Evolutionary conservation across 2,113 vertebrate species (phyloP).

Genomic region (Myodes glareolus): DNA sequence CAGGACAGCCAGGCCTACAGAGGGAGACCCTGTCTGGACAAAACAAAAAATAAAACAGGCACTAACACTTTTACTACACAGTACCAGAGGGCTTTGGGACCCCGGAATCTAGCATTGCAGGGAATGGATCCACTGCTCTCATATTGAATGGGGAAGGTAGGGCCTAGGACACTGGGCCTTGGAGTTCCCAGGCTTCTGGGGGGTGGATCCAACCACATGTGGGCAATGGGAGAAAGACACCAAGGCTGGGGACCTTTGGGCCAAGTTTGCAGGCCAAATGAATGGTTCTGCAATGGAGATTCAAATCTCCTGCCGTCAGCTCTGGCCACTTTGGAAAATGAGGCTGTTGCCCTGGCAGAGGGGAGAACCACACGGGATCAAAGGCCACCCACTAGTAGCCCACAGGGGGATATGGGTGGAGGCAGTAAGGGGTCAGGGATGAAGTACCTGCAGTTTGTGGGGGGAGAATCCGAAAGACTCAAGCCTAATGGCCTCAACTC

Average conservation of each 20-base stretch:
- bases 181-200: not conserved
- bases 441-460: not conserved
- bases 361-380: constrained; percentile 26
- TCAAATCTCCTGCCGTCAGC: not conserved
- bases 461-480: constrained; percentile 48
- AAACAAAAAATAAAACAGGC: not conserved
- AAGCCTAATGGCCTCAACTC: constrained; percentile 72
- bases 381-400: constrained; percentile 46
- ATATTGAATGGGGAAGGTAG: not conserved
- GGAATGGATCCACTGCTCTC: not conserved
- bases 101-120: not conserved
- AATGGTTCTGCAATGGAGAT: constrained; percentile 50
- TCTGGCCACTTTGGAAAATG: constrained; percentile 35
- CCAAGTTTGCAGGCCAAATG: constrained; percentile 49
- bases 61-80: not conserved
- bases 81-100: not conserved
- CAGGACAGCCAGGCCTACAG: not conserved
- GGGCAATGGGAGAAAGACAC: not conserved
- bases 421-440: not conserved
- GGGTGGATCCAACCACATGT: not conserved
- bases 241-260: not conserved
- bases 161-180: not conserved
- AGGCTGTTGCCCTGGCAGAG: constrained; percentile 17
- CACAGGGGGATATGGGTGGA: not conserved
- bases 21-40: not conserved